Conservation (phyloP, 1,140 invertebrate genomes). For the Drosophila mayri region DNA sequence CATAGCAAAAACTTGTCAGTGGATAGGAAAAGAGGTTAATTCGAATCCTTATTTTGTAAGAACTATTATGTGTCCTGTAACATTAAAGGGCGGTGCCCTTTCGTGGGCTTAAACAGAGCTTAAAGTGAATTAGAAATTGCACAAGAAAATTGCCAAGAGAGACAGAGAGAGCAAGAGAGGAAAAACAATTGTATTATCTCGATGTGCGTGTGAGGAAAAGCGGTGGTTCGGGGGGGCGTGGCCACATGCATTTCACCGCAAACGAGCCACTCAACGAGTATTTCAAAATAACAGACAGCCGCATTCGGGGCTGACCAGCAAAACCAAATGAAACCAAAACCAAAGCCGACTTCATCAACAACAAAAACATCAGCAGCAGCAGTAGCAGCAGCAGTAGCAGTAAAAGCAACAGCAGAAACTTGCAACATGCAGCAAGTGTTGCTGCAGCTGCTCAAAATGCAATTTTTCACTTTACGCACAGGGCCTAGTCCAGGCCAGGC, state of each 20-base stretch:
- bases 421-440: slow-evolving; percentile 45
- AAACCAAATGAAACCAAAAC: slow-evolving; percentile 81
- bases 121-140: slow-evolving; percentile 7
- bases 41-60: too few species aligned
- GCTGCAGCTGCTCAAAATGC: slow-evolving; percentile 78
- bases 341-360: slow-evolving; percentile 80
- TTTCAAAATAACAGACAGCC: slow-evolving; percentile 81
- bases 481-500: slow-evolving; percentile 30
- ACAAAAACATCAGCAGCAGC: slow-evolving; percentile 49
- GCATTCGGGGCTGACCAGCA: slow-evolving; percentile 72
- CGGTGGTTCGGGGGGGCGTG: slow-evolving; percentile 22
- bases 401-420: slow-evolving; percentile 4
- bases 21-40: too few species aligned
- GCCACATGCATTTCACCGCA: slow-evolving; percentile 77
- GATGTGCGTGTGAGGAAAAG: slow-evolving; percentile 2
- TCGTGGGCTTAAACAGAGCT: not conserved
- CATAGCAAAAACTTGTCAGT: too few species aligned
- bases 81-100: not conserved
- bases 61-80: too few species aligned
- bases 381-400: slow-evolving; percentile 40
- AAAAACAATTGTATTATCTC: slow-evolving; percentile 24
- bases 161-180: not conserved
- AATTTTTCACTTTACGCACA: slow-evolving; percentile 77
- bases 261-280: slow-evolving; percentile 81
- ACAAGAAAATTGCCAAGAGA: not conserved